A percentile compares a stretch with the other conserved stretches of the same genome.
Evolutionary conservation across 1,140 invertebrate genomes (phyloP).

Genomic region (Drosophila bipectinata): DNA sequence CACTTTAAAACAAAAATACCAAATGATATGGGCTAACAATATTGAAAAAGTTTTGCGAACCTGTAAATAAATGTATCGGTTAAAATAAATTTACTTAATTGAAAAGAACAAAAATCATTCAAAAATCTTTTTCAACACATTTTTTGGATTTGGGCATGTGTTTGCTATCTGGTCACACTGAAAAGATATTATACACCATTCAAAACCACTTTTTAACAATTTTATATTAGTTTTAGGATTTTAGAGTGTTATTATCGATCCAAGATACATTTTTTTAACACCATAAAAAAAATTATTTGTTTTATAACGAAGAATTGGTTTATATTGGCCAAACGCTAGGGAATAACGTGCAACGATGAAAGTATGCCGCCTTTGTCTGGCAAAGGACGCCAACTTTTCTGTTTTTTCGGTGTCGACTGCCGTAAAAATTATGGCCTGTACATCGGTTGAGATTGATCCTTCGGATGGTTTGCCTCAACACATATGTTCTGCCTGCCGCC

Average conservation of each 20-base stretch:
- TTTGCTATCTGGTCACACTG: background rate
- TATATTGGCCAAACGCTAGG: background rate
- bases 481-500: slow-evolving; percentile 49
- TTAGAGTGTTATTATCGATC: background rate
- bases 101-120: no score
- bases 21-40: no score
- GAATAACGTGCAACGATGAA: slow-evolving; percentile 22
- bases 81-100: no score
- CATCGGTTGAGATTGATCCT: slow-evolving; percentile 55
- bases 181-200: background rate
- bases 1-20: no score
- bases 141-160: no score
- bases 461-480: slow-evolving; percentile 52
- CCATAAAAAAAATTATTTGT: background rate
- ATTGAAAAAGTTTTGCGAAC: no score
- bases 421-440: slow-evolving; percentile 44
- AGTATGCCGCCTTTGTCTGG: slow-evolving; percentile 58
- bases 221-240: background rate
- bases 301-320: background rate
- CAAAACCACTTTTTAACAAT: background rate
- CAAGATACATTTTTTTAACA: background rate
- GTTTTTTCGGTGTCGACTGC: slow-evolving; percentile 20
- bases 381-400: slow-evolving; percentile 50
- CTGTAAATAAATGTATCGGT: no score
- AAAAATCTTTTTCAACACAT: no score